Evolutionary conservation across 1,140 invertebrate species (phyloP), one percentile per base, ranked within the genome.

Genomic region (Brachionus manjavacas): DNA sequence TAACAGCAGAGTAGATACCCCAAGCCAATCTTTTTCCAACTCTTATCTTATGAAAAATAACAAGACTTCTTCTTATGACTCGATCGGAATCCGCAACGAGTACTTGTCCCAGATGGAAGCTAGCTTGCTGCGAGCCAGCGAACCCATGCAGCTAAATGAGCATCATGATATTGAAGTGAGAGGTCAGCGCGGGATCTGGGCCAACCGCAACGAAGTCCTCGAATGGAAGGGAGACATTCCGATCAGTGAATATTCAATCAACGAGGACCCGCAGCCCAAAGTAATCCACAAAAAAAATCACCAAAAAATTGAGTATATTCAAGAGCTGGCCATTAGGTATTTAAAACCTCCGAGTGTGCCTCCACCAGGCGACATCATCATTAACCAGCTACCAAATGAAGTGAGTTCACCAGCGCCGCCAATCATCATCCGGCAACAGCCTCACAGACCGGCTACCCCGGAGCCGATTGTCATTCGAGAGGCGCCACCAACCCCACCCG

Each of bases 271-370:
- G 12, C 25, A 83, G 14, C 80, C 80, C 12, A 39, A 70, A 70
- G 72, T 83, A 46, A 39, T 83, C 7, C 60, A 20, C 43, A 83
- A 83, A 70, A 64, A 68, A 46, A 31, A 16, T 25, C 6, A 43
- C 11, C 25, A 83, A 16, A 41, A 49, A 25, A 20, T 83, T 1
- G 35, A 39, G 7, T 83, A 83, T 12, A 83, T 68, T 12, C 80
- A 83, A 83, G 80, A 83, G 31, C 14, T 83, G 4, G 80, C 80
- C 16, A 39, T 83, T 2, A 64, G 80, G 23, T 83, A 83, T 52
- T 31, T 83, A 52, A 41, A 68, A 25, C 80, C 80, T n/a, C 80
- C 80, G 3, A 83, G 55, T 28, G 55, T 64, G 20, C 64, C 60
- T 16, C 80, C 80, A 20, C 80, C 80, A 11, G 80, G 80, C 11